Percentiles rank a stretch among this genome's conserved stretches.
Conservation (phyloP, 2,797 vertebrate genomes). For the Adrianichthys oophorus region DNA sequence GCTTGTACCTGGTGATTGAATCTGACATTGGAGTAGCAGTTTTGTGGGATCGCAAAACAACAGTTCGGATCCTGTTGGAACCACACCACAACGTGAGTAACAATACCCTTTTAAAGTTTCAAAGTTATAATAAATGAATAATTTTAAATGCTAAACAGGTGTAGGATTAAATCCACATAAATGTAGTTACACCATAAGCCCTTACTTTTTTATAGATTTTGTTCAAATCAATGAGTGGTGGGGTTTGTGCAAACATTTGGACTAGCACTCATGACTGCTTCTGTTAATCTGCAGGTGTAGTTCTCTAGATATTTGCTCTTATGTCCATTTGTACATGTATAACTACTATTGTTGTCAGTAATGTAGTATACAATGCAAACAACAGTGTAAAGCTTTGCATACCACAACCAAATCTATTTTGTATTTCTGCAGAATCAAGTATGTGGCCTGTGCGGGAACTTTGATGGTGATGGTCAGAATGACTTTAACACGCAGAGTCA, state of each 20-base stretch:
- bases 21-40: slow-evolving; percentile 71
- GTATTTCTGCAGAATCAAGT: slow-evolving; percentile 78
- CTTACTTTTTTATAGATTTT: too few relatives aligned
- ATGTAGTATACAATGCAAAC: not conserved
- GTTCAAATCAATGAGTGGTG: too few relatives aligned
- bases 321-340: too few relatives aligned
- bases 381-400: not conserved
- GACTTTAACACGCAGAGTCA: slow-evolving; percentile 88
- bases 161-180: not conserved
- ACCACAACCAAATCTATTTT: not conserved
- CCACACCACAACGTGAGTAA: slow-evolving; percentile 74
- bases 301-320: too few relatives aligned
- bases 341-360: too few relatives aligned
- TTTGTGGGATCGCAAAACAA: slow-evolving; percentile 81
- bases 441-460: slow-evolving; percentile 94
- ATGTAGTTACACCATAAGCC: too few relatives aligned
- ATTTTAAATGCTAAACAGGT: too few relatives aligned
- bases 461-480: slow-evolving; percentile 84
- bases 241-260: too few relatives aligned
- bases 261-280: too few relatives aligned
- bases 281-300: too few relatives aligned
- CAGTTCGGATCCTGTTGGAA: slow-evolving; percentile 72
- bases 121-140: too few relatives aligned
- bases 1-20: slow-evolving; percentile 74
- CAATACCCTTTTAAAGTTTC: not conserved